Conservation (phyloP, 2,888 invertebrate genomes). For the Euplexia lucipara region DNA sequence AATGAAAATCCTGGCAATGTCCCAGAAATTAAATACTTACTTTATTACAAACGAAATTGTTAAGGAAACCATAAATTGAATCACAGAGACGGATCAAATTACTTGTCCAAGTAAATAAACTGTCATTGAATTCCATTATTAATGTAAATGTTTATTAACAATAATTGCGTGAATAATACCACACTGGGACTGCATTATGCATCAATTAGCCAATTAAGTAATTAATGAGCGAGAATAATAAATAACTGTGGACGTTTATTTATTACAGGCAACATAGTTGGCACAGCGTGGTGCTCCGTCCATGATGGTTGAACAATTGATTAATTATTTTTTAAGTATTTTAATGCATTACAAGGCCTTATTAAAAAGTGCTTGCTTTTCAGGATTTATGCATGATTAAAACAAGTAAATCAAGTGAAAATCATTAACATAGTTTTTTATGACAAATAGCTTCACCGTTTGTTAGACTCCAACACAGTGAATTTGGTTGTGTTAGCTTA, state of each 20-base stretch:
- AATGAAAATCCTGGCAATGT: slow-evolving; percentile 29
- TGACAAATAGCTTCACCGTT: too few relatives aligned
- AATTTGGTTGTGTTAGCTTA: too few relatives aligned
- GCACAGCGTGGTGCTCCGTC: slow-evolving; percentile 1
- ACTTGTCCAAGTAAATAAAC: slow-evolving; percentile 1
- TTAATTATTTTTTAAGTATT: slow-evolving; percentile 43
- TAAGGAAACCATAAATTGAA: slow-evolving; percentile 10
- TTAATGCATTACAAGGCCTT: background rate
- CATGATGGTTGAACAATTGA: slow-evolving; percentile 38
- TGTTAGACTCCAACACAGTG: too few relatives aligned
- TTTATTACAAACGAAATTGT: slow-evolving; percentile 6
- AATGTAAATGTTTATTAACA: slow-evolving; percentile 52
- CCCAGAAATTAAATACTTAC: slow-evolving; percentile 5
- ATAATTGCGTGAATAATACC: slow-evolving; percentile 56
- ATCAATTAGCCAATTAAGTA: slow-evolving; percentile 74
- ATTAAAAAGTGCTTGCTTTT: background rate
- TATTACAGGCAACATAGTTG: slow-evolving; percentile 55
- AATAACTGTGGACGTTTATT: slow-evolving; percentile 60
- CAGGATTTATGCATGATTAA: too few relatives aligned
- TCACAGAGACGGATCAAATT: background rate
- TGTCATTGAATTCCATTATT: slow-evolving; percentile 40
- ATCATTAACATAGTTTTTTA: too few relatives aligned
- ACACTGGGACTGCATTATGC: slow-evolving; percentile 62
- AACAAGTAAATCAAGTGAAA: too few relatives aligned
- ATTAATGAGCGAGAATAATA: slow-evolving; percentile 69